A percentile compares a stretch with the other conserved stretches of the same genome.
Evolutionary conservation across 1,140 invertebrate species (phyloP).

Genomic region (Popillia japonica): DNA sequence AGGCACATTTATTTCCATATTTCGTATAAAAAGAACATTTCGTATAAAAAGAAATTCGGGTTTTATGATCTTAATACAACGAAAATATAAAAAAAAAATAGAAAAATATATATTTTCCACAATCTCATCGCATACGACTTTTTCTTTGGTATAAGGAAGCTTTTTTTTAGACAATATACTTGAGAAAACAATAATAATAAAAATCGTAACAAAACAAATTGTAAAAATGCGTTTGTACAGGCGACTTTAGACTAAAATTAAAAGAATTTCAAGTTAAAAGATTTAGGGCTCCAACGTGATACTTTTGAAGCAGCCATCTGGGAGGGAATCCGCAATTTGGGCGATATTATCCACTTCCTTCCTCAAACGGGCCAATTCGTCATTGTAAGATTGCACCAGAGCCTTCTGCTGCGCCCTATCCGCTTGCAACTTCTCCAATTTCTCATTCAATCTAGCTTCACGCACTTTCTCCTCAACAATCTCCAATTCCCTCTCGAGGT

Average conservation of each 20-base stretch:
- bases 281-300: conserved; percentile 54
- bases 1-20: neutral
- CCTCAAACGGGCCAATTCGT: conserved; percentile 76
- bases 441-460: conserved; percentile 78
- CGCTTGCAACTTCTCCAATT: conserved; percentile 74
- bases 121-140: neutral
- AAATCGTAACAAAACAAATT: conserved; percentile 11
- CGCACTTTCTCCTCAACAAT: conserved; percentile 77
- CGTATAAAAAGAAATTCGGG: too few relatives aligned
- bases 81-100: conserved; percentile 13
- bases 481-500: conserved; percentile 76
- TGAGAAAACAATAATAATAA: neutral
- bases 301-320: conserved; percentile 76
- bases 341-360: conserved; percentile 88
- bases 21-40: conserved; percentile 6
- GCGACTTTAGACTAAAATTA: neutral
- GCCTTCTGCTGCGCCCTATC: conserved; percentile 78
- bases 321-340: conserved; percentile 83
- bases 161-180: neutral
- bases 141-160: conserved; percentile 28
- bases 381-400: conserved; percentile 83
- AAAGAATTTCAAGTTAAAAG: neutral
- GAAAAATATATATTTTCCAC: conserved; percentile 7
- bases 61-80: neutral
- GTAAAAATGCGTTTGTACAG: conserved; percentile 9